phyloP scores from a whole-genome alignment of 2,888 invertebrate species.

The Philaethria dido region DNA sequence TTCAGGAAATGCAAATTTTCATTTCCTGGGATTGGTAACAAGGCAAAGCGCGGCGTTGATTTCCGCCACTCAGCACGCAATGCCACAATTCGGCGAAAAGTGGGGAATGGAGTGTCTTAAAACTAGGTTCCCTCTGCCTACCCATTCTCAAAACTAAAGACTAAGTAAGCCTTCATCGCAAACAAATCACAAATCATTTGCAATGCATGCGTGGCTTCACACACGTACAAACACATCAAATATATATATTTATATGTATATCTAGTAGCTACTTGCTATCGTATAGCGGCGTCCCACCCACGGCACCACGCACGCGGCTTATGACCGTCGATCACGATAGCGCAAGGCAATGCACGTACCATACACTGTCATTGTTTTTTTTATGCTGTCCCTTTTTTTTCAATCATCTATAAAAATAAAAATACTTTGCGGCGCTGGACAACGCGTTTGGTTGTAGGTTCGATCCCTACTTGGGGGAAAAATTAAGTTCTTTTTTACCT shows the following conservation, averaged over 20 bases:
- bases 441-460: no score
- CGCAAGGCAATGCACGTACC: conserved; percentile 11
- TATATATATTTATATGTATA: background rate
- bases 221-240: background rate
- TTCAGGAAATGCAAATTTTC: no score
- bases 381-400: background rate
- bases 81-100: no score
- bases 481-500: no score
- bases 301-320: conserved; percentile 40
- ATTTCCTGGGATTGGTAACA: no score
- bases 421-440: no score
- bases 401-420: background rate
- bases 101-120: no score
- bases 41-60: no score
- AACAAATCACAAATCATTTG: conserved; percentile 30
- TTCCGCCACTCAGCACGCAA: no score
- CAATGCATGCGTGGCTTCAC: conserved; percentile 11
- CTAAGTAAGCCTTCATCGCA: conserved; percentile 12
- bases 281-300: conserved; percentile 33
- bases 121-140: no score
- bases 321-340: conserved; percentile 41
- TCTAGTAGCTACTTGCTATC: conserved; percentile 15
- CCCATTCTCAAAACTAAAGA: background rate
- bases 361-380: background rate
- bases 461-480: no score